A percentile compares a stretch with the other conserved stretches of the same genome.
Conservation (phyloP, 2,113 vertebrate species). For the Oreochromis aureus region DNA sequence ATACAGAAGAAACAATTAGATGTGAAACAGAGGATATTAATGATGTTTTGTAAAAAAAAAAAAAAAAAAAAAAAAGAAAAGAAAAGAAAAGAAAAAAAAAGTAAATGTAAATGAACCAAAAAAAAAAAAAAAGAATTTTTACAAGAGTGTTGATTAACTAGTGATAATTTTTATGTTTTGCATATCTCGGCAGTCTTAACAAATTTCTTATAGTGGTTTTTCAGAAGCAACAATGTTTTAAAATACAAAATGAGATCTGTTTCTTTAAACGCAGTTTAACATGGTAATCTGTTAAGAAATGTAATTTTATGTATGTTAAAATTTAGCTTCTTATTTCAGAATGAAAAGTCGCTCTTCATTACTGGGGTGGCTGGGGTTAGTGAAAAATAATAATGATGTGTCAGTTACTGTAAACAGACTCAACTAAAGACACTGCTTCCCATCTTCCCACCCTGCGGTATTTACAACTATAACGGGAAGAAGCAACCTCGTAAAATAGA, state of each 20-base stretch:
- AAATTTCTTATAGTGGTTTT: background rate
- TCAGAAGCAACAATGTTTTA: background rate
- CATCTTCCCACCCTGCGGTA: fast-evolving
- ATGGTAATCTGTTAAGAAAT: background rate
- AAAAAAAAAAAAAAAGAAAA: fast-evolving
- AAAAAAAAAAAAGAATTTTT: background rate
- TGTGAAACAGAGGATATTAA: background rate
- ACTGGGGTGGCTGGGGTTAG: background rate
- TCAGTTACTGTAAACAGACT: background rate
- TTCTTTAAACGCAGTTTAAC: background rate
- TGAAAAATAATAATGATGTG: background rate
- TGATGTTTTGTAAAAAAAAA: background rate
- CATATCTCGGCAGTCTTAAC: background rate
- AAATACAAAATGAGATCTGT: background rate
- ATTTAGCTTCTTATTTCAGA: background rate
- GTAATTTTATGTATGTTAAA: background rate
- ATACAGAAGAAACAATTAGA: background rate
- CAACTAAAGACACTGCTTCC: background rate
- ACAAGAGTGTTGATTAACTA: background rate
- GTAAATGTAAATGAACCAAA: background rate
- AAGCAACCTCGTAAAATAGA: background rate
- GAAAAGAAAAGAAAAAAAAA: too few species aligned
- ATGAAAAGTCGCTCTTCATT: background rate
- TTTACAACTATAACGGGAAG: background rate
- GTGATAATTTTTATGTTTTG: background rate